Evolutionary conservation across 2,113 vertebrate species (phyloP).

Genomic region (Charadrius vociferus): DNA sequence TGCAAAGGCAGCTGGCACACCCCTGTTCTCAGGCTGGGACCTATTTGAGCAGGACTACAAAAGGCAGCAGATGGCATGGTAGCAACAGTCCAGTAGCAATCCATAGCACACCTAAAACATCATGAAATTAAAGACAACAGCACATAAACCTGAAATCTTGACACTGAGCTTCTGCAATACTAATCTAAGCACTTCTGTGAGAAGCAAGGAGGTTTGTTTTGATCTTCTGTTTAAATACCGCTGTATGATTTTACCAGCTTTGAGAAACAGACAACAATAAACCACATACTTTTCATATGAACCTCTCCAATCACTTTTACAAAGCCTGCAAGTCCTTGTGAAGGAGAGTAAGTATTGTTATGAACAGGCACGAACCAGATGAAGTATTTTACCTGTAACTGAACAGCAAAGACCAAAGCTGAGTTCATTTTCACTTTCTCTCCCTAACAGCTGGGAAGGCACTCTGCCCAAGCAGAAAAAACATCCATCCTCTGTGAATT

Average conservation of each 20-base stretch:
- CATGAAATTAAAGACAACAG: background rate
- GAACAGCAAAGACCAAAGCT: background rate
- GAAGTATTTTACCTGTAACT: background rate
- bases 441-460: background rate
- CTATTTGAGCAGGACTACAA: background rate
- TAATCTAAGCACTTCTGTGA: background rate
- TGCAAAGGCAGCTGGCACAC: constrained; percentile 6
- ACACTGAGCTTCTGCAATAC: background rate
- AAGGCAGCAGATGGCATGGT: constrained; percentile 22
- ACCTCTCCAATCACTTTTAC: background rate
- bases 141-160: background rate
- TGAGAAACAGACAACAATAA: background rate
- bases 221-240: background rate
- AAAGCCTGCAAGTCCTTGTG: background rate
- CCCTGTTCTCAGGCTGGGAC: background rate
- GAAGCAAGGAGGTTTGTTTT: background rate
- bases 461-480: background rate
- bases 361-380: background rate
- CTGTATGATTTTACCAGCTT: background rate
- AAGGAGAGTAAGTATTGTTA: background rate
- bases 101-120: background rate
- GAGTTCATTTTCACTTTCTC: background rate
- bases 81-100: background rate
- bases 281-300: background rate
- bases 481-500: background rate